Evolutionary conservation across 1,140 invertebrate genomes (phyloP), one percentile per base, ranked within the genome.

Genomic region (Anastrepha ludens): DNA sequence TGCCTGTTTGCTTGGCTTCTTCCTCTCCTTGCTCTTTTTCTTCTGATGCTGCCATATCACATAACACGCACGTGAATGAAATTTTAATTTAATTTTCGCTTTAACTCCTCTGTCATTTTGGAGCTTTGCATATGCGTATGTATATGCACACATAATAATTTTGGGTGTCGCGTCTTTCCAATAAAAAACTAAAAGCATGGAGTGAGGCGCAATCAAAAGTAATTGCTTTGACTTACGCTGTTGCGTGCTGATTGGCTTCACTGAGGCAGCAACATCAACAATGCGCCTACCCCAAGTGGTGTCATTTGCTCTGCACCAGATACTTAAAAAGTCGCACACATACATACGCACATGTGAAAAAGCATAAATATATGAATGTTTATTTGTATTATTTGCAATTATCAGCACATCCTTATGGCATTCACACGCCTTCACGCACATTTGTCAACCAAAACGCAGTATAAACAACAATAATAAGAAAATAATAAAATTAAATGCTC

Each of bases 71-170:
- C 74, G 74, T 47, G 55, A 81, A 81, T 81, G 47, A 81, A 81
- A 81, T 81, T 55, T 81, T 81, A 81, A 81, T 81, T 81, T 50
- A 81, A 81, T 81, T 81, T 81, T 81, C 47, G 74, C 74, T 81
- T 55, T 15, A n/a, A 29, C 74, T 50, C n/a, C 44, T 29, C 74
- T 55, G n/a, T 11, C 74, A 81, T 81, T 81, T 55, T 47, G 8
- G 44, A 81, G 9, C 2, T 41, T 81, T 13, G 8, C 41, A 81
- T 17, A 29, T 81, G 15, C 3, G 4, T n/a, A 47, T 74, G 17
- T 29, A 39, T 29, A 5, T 67, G 29, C 15, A 17, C 8, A 62
- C 1, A 17, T 5, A 67, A 29, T 81, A 81, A 55, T 81, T 81
- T 81, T 81, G 74, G 74, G 74, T 81, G 74, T 81, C 74, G 47